Base-by-base conservation (phyloP, 2,888 invertebrate genomes). In the Leptinotarsa rubiginosa region DNA sequence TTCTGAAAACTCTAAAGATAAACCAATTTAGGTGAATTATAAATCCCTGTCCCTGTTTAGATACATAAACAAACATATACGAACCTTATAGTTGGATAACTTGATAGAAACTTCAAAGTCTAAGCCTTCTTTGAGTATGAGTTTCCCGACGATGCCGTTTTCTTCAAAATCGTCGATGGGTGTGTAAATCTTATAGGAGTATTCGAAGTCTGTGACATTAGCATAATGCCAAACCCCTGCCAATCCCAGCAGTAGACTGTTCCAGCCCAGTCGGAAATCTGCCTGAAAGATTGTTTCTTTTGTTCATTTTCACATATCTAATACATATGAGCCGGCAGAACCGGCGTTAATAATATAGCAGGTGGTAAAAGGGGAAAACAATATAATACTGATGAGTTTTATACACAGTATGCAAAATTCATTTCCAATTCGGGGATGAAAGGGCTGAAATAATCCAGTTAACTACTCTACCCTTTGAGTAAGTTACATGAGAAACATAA, bases 151-250 rank as follows among this genome's bases (percentile, higher is more conserved):
- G 12, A 94, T 88, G 0, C 95, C 95, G 82, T 93, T 95, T 83
- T 95, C 93, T 83, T 94, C 92, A 79, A 95, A 93, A 4, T 93
- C 93, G 81, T 92, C 91, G n/a, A 96, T 86, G 0, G 96, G 96
- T 0, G 95, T 94, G 83, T 92, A 94, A 56, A 95, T 87, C 80
- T 93, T 91, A 86, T 94, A 95, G 0, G 93, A 91, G 86, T 95
- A 95, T 77, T 95, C 93, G 78, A 96, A 94, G 86, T 95, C 92
- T 15, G 92, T 91, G 20, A 92, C 85, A 66, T 90, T 90, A 87
- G 89, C 89, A 87, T 91, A 94, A 83, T 92, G 92, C 93, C 95
- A 95, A 59, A 94, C 92, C 59, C 95, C 95, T 0, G 92, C 92
- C 85, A 95, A 94, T 12, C 96, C 96, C 47, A 93, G 90, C 68